phyloP scores from a whole-genome alignment of 2,888 invertebrate species.

The Clistopyga incitator region DNA sequence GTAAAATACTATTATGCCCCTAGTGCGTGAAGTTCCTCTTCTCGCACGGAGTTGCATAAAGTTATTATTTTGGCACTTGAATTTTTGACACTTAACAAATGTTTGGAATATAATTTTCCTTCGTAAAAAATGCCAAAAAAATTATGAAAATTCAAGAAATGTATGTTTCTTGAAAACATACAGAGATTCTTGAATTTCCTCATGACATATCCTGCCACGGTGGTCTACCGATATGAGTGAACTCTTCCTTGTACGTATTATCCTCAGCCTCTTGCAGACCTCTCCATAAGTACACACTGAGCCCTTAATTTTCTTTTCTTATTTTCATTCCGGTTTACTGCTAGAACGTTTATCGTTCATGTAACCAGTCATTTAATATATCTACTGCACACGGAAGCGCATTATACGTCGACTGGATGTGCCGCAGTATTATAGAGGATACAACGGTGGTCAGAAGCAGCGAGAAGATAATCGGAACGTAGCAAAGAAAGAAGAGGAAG shows the following conservation, averaged over 20 bases:
- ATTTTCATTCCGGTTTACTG: slow-evolving; percentile 19
- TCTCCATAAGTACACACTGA: slow-evolving; percentile 13
- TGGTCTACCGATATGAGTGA: not conserved
- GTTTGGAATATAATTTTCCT: too few species aligned
- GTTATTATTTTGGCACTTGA: too few species aligned
- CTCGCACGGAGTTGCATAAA: too few species aligned
- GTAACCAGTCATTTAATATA: slow-evolving; percentile 78
- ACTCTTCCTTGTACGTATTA: not conserved
- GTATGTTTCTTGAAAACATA: not conserved
- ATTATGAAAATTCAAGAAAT: not conserved
- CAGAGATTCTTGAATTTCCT: not conserved
- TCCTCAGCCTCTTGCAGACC: not conserved
- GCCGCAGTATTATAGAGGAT: not conserved
- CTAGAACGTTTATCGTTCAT: slow-evolving; percentile 74
- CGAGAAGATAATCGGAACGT: slow-evolving; percentile 16
- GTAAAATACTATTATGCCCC: too few species aligned
- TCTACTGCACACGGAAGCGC: slow-evolving; percentile 77
- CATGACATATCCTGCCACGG: not conserved
- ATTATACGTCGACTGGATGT: slow-evolving; percentile 67
- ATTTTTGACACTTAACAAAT: too few species aligned
- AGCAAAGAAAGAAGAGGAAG: slow-evolving; percentile 19
- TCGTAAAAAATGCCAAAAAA: too few species aligned
- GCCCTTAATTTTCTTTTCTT: slow-evolving; percentile 4
- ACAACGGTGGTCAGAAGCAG: not conserved
- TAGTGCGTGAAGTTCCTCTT: too few species aligned